Conservation (phyloP, 2,797 vertebrate genomes). For the Poecilia picta region DNA sequence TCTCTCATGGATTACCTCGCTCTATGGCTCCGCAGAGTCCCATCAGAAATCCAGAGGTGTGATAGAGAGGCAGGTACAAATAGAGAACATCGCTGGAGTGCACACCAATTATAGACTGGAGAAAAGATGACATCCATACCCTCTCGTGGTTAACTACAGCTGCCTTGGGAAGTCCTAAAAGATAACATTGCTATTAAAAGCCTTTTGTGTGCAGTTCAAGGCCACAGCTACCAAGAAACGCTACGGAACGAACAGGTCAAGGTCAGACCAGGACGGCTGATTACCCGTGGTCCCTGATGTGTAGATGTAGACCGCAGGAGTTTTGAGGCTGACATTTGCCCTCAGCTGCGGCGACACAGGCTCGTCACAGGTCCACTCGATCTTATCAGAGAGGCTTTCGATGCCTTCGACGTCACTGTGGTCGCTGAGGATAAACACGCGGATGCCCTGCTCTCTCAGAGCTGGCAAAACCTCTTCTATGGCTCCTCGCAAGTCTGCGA, state of each 20-base stretch:
- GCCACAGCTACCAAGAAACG: not conserved
- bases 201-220: conserved; percentile 2
- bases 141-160: conserved; percentile 81
- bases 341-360: conserved; percentile 80
- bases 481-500: conserved; percentile 79
- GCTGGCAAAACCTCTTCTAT: conserved; percentile 85
- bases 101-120: conserved; percentile 53
- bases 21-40: conserved; percentile 84
- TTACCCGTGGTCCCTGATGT: conserved; percentile 95
- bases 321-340: conserved; percentile 72
- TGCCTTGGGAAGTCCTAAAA: conserved; percentile 90
- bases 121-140: conserved; percentile 59
- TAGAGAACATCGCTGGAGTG: conserved; percentile 82
- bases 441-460: conserved; percentile 77
- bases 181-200: conserved; percentile 2
- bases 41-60: conserved; percentile 83
- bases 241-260: not conserved
- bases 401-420: conserved; percentile 75
- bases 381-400: conserved; percentile 80
- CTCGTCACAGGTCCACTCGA: conserved; percentile 80
- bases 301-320: conserved; percentile 87
- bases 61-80: conserved; percentile 86
- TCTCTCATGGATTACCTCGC: conserved; percentile 66
- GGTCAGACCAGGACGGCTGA: not conserved
- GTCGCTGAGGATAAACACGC: conserved; percentile 80